Base-by-base conservation (phyloP, 2,888 invertebrate species). In the Julus scanicus region DNA sequence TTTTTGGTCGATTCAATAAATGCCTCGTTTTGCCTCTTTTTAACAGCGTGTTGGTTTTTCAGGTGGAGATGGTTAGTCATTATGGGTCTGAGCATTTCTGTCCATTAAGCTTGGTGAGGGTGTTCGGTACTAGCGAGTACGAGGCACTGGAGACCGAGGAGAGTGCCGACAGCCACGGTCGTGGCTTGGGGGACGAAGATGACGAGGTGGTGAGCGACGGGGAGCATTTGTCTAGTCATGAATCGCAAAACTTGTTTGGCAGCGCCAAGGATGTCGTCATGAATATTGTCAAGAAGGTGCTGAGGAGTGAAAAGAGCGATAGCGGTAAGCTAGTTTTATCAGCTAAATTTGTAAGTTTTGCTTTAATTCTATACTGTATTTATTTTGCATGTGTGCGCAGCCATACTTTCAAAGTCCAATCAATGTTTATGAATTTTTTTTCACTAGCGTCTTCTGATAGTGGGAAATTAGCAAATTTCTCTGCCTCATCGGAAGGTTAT, bases 81-180 rank as follows among this genome's bases (percentile, higher is more conserved):
- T 97, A 98, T 92, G 99, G 99, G 37, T 95, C 96, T 11, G 99
- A 99, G 92, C 99, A 99, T 92, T 99, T 96, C 92, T 99, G 99
- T 92, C 99, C 99, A 0, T 94, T 99, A 90, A 98, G 98, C n/a
- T 93, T 98, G 87, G 97, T 99, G 92, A 95, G 97, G 89, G 97
- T 97, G 1, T 98, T 96, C 91, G 99, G 98, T 29, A 97, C 97
- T 2, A 97, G 97, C 17, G 98, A 98, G 91, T 97, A 91, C 89
- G 92, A 91, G 89, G 90, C 90, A n/a, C 89, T 91, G 49, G 91
- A 91, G 20, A 88, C 87, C 96, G 91, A 97, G 86, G 96, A 96
- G 37, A 90, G 90, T 88, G 90, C 91, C 44, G 94, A 94, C n/a
- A 49, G 44, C 49, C 17, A 84, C 15, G 83, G n/a, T 17, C 20